Evolutionary conservation across 2,888 invertebrate genomes (phyloP).

Genomic region (Alloplasta piceator): DNA sequence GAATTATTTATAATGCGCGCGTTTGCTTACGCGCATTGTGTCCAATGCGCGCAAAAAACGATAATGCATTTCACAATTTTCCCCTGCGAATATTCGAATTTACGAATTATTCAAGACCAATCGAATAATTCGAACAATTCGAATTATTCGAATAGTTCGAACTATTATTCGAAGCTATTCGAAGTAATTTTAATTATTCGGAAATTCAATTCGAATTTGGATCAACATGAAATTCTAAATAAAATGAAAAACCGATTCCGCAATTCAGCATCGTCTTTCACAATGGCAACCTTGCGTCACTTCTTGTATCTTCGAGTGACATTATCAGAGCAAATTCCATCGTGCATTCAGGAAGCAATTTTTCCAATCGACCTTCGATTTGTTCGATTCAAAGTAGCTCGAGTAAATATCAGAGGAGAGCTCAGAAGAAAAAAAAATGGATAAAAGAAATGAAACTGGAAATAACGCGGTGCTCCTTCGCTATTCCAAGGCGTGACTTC

Average conservation of each 20-base stretch:
- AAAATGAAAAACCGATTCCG: too few species aligned
- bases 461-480: slow-evolving; percentile 24
- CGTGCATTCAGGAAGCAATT: slow-evolving; percentile 44
- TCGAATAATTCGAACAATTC: too few species aligned
- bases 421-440: neutral
- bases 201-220: too few species aligned
- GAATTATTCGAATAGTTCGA: too few species aligned
- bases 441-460: slow-evolving; percentile 17
- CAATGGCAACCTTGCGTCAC: neutral
- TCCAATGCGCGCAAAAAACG: neutral
- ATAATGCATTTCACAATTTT: too few species aligned
- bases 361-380: slow-evolving; percentile 37
- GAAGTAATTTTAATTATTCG: too few species aligned
- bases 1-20: slow-evolving; percentile 68
- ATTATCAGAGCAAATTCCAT: slow-evolving; percentile 23
- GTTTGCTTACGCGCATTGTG: slow-evolving; percentile 12
- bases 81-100: too few species aligned
- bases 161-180: too few species aligned
- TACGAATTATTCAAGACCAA: too few species aligned
- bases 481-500: slow-evolving; percentile 52
- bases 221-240: too few species aligned
- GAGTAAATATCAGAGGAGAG: too few species aligned
- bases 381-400: neutral
- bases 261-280: neutral
- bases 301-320: slow-evolving; percentile 31